These are phyloP conservation scores for Taxidea taxus DNA, from an alignment of 2,113 vertebrate species.

Conservation along the genomic window DNA sequence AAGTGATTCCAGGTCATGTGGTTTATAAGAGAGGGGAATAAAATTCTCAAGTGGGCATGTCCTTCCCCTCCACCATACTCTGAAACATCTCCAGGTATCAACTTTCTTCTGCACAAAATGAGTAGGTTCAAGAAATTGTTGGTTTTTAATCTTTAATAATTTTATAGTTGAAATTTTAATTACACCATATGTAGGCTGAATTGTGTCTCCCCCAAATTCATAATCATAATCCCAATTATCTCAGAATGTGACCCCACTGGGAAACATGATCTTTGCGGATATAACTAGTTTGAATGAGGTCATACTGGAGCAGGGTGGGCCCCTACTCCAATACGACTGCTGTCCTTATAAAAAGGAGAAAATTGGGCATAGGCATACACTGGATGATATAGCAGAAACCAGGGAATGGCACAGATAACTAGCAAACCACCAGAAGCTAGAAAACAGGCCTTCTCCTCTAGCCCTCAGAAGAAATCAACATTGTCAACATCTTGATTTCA, in stretches of 20 bases:
- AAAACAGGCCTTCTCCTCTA: not conserved
- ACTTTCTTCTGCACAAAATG: not conserved
- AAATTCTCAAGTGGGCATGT: not conserved
- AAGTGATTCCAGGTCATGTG: not conserved
- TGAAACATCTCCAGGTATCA: not conserved
- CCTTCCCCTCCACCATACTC: not conserved
- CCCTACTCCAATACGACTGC: not conserved
- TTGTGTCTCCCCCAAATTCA: not conserved
- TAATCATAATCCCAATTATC: not conserved
- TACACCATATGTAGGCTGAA: not conserved
- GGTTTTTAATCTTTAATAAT: not conserved
- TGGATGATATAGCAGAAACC: not conserved
- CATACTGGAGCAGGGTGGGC: not conserved
- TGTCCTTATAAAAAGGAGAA: not conserved
- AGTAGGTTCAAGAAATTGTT: not conserved
- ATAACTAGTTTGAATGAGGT: not conserved
- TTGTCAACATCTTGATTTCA: not conserved
- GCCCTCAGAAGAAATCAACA: not conserved
- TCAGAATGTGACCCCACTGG: not conserved
- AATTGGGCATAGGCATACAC: not conserved
- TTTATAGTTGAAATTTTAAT: not conserved
- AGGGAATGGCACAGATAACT: too few species aligned
- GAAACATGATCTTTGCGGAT: not conserved
- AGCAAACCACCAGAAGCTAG: not conserved
- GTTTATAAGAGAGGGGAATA: not conserved